Evolutionary conservation across 2,888 invertebrate genomes (phyloP).

Genomic region (Pristionchus mayeri): DNA sequence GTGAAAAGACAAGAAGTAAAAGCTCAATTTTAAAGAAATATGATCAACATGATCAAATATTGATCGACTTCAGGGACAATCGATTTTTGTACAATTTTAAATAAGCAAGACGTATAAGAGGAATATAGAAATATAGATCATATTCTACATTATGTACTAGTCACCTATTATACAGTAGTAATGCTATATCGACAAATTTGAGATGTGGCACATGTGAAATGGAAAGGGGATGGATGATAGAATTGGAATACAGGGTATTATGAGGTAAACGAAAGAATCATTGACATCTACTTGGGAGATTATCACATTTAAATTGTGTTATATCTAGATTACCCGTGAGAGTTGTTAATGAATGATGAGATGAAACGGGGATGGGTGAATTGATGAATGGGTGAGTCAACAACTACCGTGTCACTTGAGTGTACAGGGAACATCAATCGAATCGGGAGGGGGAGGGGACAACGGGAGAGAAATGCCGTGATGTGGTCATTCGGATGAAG

Average conservation of each 20-base stretch:
- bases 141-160: slow-evolving; percentile 14
- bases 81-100: background rate
- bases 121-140: too few relatives aligned
- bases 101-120: too few relatives aligned
- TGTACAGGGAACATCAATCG: slow-evolving; percentile 10
- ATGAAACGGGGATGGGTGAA: background rate
- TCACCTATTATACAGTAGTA: background rate
- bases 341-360: background rate
- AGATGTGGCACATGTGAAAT: slow-evolving; percentile 13
- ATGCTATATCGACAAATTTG: slow-evolving; percentile 2
- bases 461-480: background rate
- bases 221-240: background rate
- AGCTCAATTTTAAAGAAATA: background rate
- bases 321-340: background rate
- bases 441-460: background rate
- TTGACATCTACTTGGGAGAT: slow-evolving; percentile 7
- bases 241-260: background rate
- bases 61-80: background rate
- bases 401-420: background rate
- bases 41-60: slow-evolving; percentile 3
- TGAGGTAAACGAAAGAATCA: background rate
- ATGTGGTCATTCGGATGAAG: slow-evolving; percentile 1
- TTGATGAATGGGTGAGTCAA: background rate
- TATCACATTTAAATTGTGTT: slow-evolving; percentile 26
- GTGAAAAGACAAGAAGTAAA: background rate